A percentile compares a stretch with the other conserved stretches of the same genome.
These are phyloP conservation scores for Cettia cetti DNA, from an alignment of 2,113 vertebrate genomes.

Conservation along the genomic window DNA sequence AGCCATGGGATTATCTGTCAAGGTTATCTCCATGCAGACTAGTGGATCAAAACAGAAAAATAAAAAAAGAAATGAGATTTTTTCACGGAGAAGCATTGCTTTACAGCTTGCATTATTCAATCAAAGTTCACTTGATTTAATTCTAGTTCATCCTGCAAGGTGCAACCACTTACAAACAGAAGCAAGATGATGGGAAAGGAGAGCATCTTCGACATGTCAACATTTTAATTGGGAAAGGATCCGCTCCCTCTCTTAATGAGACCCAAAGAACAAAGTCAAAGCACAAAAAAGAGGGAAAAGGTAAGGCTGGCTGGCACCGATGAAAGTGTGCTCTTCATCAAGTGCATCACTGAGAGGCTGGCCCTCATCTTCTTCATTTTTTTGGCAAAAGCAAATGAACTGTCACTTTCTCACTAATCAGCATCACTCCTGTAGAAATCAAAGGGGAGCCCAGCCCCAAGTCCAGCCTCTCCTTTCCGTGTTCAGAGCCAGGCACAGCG, in stretches of 20 bases:
- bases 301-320: slow-evolving; percentile 34
- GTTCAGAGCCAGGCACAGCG: not conserved
- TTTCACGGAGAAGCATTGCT: slow-evolving; percentile 34
- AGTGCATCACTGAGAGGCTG: not conserved
- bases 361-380: slow-evolving; percentile 18
- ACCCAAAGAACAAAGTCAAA: slow-evolving; percentile 60
- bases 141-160: slow-evolving; percentile 52
- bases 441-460: not conserved
- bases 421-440: not conserved
- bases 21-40: slow-evolving; percentile 25
- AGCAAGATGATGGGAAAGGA: slow-evolving; percentile 39
- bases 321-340: slow-evolving; percentile 22
- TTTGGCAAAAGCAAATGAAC: slow-evolving; percentile 13
- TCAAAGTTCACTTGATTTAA: slow-evolving; percentile 70
- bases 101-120: slow-evolving; percentile 64
- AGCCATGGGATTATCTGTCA: not conserved
- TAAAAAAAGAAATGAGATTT: slow-evolving; percentile 48
- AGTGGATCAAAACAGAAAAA: slow-evolving; percentile 37
- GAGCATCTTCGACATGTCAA: slow-evolving; percentile 48
- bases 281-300: slow-evolving; percentile 39
- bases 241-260: slow-evolving; percentile 60
- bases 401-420: slow-evolving; percentile 1
- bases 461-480: not conserved
- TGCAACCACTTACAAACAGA: slow-evolving; percentile 60
- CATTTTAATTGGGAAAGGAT: slow-evolving; percentile 69